Base-by-base conservation (phyloP, 2,797 vertebrate species). In the Danio jaintianensis region DNA sequence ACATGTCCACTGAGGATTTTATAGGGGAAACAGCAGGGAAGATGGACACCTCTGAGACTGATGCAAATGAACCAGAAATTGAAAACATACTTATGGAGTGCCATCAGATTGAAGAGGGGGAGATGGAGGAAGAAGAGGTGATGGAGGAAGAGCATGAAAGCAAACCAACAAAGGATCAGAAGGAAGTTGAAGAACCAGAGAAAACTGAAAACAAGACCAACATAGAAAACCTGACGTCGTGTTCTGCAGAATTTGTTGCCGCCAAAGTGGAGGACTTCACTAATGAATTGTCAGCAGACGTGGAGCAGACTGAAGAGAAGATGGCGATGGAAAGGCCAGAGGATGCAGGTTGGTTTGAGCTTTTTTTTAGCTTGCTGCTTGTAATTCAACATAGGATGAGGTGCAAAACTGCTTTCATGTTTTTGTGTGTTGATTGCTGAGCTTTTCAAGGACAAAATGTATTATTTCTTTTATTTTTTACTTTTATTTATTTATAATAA, bases 251-350 rank as follows among this genome's bases (percentile, higher is more conserved):
- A 13, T 40, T 66, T 18, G 40, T 58, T 12, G 75, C 67, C 2
- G 42, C 13, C 56, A 83, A 79, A 66, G 40, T 77, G 2, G 75
- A 64, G 50, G 70, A 76, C 4, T 11, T 70, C 2, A 20, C 15
- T 8, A 52, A 12, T 70, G 85, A 50, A 70, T 36, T 13, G 38
- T 4, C 69, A 4, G 13, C 12, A 53, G 82, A 86, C 48, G 67
- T 82, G 7, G 78, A 84, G 15, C 40, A 78, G 7, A 4, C 6
- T 5, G 82, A 85, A 48, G 80, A 84, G 10, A 75, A 5, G 50
- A 74, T 82, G 72, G n/a, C 58, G 29, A 52, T 29, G 10, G 48
- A 47, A 50, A 6, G 7, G 56, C 15, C 40, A 6, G 64, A 68
- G 13, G 29, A 73, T 70, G 15, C 55, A 52, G 68, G 67, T 48